Evolutionary conservation across 2,888 invertebrate genomes (phyloP).

Genomic region (Portevinia maculata): DNA sequence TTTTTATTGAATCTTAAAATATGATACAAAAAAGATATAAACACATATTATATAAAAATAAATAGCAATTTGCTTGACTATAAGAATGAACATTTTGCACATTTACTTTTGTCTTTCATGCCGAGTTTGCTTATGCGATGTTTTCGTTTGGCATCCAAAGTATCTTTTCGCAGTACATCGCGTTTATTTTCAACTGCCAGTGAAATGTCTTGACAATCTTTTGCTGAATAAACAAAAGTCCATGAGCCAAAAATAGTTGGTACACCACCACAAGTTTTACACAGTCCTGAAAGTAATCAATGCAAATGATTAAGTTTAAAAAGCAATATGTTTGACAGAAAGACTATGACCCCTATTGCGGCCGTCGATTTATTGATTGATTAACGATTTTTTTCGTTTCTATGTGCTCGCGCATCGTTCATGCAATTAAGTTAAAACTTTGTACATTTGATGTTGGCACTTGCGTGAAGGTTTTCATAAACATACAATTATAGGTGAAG

Average conservation of each 20-base stretch:
- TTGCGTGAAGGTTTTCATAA: too few relatives aligned
- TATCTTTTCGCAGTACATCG: constrained; percentile 79
- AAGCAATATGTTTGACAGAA: too few relatives aligned
- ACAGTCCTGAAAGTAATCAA: constrained; percentile 76
- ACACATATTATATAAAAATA: constrained; percentile 48
- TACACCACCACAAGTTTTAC: constrained; percentile 80
- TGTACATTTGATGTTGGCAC: too few relatives aligned
- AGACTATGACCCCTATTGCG: too few relatives aligned
- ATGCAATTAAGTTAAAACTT: too few relatives aligned
- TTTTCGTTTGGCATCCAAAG: constrained; percentile 77
- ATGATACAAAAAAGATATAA: constrained; percentile 35
- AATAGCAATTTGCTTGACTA: constrained; percentile 11
- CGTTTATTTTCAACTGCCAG: constrained; percentile 79
- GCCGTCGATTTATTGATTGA: too few relatives aligned
- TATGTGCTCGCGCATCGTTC: too few relatives aligned
- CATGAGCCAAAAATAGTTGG: constrained; percentile 82
- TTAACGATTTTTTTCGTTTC: too few relatives aligned
- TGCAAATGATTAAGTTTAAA: not conserved
- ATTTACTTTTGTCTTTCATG: constrained; percentile 8
- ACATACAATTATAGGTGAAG: too few relatives aligned
- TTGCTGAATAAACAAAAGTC: constrained; percentile 80
- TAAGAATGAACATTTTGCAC: constrained; percentile 3
- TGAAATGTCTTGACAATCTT: constrained; percentile 80
- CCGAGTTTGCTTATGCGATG: constrained; percentile 68
- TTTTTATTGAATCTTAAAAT: constrained; percentile 49